phyloP scores from a whole-genome alignment of 1,140 invertebrate genomes.

The Ptiloglossa arizonensis region DNA sequence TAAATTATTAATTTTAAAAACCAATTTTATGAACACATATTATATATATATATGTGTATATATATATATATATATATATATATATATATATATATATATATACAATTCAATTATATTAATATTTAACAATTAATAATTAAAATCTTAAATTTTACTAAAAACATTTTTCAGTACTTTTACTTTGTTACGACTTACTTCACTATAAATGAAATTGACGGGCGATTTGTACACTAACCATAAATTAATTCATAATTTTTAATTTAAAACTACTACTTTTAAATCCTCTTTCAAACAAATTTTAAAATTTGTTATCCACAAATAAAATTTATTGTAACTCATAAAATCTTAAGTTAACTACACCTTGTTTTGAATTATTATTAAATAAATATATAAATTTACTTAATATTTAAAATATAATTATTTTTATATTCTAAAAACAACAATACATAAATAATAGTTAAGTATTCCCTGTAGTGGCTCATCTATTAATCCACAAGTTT shows the following conservation, averaged over 20 bases:
- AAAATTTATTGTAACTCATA: conserved; percentile 81
- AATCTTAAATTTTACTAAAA: too few species aligned
- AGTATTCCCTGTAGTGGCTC: conserved; percentile 58
- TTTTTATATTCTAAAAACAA: too few species aligned
- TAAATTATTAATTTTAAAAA: conserved; percentile 36
- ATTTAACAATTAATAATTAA: conserved; percentile 70
- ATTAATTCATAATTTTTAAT: conserved; percentile 80
- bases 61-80: too few species aligned
- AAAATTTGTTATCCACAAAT: conserved; percentile 69
- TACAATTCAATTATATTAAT: conserved; percentile 81
- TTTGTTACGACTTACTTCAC: too few species aligned
- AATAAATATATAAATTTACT: conserved; percentile 75
- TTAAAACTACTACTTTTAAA: conserved; percentile 83
- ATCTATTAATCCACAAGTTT: conserved; percentile 66
- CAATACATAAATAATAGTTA: conserved; percentile 63
- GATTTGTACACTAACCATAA: conserved; percentile 85
- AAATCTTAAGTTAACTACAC: conserved; percentile 82
- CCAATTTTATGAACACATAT: conserved; percentile 2
- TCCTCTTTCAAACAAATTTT: too few species aligned
- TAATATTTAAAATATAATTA: conserved; percentile 78
- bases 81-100: too few species aligned
- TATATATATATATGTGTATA: conserved; percentile 74
- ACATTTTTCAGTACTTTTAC: too few species aligned
- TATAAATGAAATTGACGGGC: too few species aligned
- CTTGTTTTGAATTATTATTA: conserved; percentile 84